Evolutionary conservation across 2,888 invertebrate species (phyloP).

Genomic region (Agrochola circellaris): DNA sequence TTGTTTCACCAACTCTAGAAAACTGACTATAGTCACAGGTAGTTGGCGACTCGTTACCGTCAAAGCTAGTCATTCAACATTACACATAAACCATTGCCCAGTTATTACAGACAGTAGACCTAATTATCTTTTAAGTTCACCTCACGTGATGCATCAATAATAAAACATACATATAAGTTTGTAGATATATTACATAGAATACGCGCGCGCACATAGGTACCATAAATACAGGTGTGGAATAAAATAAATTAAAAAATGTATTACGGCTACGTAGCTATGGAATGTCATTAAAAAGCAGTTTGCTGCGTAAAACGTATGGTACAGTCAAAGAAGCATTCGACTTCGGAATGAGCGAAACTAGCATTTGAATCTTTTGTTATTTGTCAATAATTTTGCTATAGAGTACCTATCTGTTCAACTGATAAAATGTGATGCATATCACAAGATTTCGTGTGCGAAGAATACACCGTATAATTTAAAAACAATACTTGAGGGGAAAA

Average conservation of each 20-base stretch:
- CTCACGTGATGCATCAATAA: background rate
- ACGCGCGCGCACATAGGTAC: background rate
- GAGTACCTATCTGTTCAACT: background rate
- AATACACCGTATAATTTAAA: background rate
- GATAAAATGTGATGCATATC: background rate
- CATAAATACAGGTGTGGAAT: constrained; percentile 11
- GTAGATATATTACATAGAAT: background rate
- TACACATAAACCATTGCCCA: background rate
- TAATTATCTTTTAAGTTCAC: background rate
- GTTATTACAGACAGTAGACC: background rate
- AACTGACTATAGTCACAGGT: too few species aligned
- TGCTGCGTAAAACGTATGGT: too few species aligned
- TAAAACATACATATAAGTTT: background rate
- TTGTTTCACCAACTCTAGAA: background rate
- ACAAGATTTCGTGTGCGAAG: background rate
- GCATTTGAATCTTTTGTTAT: background rate
- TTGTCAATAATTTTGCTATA: background rate
- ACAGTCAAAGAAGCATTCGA: background rate
- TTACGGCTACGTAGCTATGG: background rate
- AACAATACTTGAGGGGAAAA: background rate
- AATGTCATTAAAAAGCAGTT: background rate
- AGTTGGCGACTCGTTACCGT: background rate
- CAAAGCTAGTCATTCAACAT: background rate
- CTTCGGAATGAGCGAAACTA: too few species aligned
- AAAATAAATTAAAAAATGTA: background rate